Base-by-base conservation (phyloP, 64 coral and sea anemone species). In the Montipora capricornis region DNA sequence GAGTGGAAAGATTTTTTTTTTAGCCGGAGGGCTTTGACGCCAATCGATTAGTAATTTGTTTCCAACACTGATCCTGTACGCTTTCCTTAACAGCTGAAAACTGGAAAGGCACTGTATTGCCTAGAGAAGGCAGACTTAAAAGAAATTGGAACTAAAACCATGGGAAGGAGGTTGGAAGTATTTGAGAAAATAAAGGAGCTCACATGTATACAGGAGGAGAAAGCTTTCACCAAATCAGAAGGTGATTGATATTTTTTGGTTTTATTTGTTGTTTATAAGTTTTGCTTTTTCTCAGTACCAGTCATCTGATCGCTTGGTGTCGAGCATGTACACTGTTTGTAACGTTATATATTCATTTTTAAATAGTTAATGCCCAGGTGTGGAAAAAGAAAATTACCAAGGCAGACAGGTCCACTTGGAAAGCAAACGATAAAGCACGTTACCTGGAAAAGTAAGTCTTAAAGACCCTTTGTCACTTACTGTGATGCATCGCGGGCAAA, bases 151-250 rank as follows among this genome's bases (percentile, higher is more conserved):
- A 67, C 78, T 4, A 85, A 49, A 14, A 47, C 90, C 2, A 37
- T 85, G 5, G 90, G 80, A 58, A 92, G 90, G 61, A 84, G 91
- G 69, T 78, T 93, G 8, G 91, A 93, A 52, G 13, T 93, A 17
- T 66, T 20, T 61, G 76, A 46, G 11, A 44, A 90, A 51, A 49
- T 90, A 11, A 68, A 46, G 75, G 14, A 90, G 78, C 45, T 79
- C 16, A 67, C 19, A 68, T 84, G 20, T n/a, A 70, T 49, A 70
- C 26, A 13, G 62, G 83, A 71, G 44, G 80, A 82, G 49, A 81
- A 82, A 52, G 52, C 53, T 12, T 79, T 14, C 13, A 12, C 76
- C 76, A 79, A 51, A 79, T 19, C 47, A 48, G 76, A 79, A 47
- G 47, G 76, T 79, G 13, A 79, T 49, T 48, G 49, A 37, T 51